phyloP scores from a whole-genome alignment of 2,113 vertebrate species.

The Nothobranchius kuhntae region DNA sequence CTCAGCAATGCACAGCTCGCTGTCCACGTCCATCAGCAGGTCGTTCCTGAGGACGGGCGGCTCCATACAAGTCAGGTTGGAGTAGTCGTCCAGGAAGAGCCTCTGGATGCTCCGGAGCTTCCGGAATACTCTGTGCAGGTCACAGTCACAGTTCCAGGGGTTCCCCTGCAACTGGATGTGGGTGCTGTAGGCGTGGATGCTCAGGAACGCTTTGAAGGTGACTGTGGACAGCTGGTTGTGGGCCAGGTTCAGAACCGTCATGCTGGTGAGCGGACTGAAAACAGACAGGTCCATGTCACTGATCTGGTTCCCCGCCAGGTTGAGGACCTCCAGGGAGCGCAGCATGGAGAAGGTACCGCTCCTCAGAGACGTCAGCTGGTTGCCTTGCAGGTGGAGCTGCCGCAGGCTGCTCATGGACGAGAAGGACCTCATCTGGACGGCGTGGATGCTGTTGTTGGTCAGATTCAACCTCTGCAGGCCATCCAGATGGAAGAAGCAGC shows the following conservation, averaged over 20 bases:
- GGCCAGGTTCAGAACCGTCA: slow-evolving; percentile 76
- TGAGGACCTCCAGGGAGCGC: slow-evolving; percentile 80
- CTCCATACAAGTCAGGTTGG: slow-evolving; percentile 74
- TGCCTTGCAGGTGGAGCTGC: slow-evolving; percentile 76
- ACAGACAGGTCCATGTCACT: slow-evolving; percentile 52
- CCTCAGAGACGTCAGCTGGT: slow-evolving; percentile 65
- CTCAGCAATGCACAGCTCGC: slow-evolving; percentile 80
- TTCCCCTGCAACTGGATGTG: slow-evolving; percentile 81
- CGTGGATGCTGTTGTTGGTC: slow-evolving; percentile 73
- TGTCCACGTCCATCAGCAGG: slow-evolving; percentile 73
- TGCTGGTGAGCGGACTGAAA: slow-evolving; percentile 77
- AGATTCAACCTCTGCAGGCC: slow-evolving; percentile 78
- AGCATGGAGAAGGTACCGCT: slow-evolving; percentile 81
- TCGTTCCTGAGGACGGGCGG: slow-evolving; percentile 63
- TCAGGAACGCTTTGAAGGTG: slow-evolving; percentile 81
- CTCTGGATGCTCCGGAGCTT: slow-evolving; percentile 80
- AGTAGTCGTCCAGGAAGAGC: slow-evolving; percentile 82
- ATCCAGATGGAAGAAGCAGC: slow-evolving; percentile 77
- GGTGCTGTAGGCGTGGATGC: slow-evolving; percentile 79
- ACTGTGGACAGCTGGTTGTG: slow-evolving; percentile 73
- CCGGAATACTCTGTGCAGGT: slow-evolving; percentile 82
- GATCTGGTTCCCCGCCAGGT: slow-evolving; percentile 78
- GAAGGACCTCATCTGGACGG: slow-evolving; percentile 73
- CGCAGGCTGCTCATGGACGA: slow-evolving; percentile 76
- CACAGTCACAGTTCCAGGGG: slow-evolving; percentile 85